Base-by-base conservation (phyloP, 1,140 invertebrate genomes). In the Caenorhabditis tropicalis region DNA sequence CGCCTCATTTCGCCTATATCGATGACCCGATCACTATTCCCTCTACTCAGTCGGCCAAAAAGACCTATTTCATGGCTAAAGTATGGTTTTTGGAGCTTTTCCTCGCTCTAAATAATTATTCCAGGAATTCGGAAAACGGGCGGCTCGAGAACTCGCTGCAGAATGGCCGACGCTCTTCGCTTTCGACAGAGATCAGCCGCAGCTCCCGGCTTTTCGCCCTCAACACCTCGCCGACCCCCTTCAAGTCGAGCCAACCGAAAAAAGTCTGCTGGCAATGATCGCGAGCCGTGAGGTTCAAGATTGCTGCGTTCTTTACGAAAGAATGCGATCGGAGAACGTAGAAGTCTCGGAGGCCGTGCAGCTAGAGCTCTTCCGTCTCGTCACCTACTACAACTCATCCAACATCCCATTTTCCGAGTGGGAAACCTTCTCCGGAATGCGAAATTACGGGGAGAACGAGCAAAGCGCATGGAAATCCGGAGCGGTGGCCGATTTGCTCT, bases 151-250 rank as follows among this genome's bases (percentile, higher is more conserved):
- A 82, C 70, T 91, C 12, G 89, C 89, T 12, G 79, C 86, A 31
- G 90, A 91, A 90, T 91, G 90, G 90, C 90, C 90, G 12, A 91
- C 90, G 12, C 81, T 91, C 7, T 91, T 91, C 79, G 88, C 88
- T 79, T 91, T 89, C 51, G 90, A 91, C 56, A 82, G 89, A 56
- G 90, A 91, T 84, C 46, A 90, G 31, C 90, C 90, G 7, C 48
- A 87, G n/a, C 56, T 91, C 4, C 60, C 58, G 1, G 89, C 74
- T 15, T 91, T 91, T 60, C 86, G 87, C 0, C 84, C 86, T 12
- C 85, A 29, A 81, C 39, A 79, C 12, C 36, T 36, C 19, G 56
- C 84, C 19, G 84, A 85, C n/a, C 84, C 81, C 12, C 49, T 85
- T 24, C 49, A 85, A 56, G 79, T 85, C 19, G 46, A 27, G 2